Base-by-base conservation (phyloP, 2,797 vertebrate genomes). In the Acanthurus tractus region DNA sequence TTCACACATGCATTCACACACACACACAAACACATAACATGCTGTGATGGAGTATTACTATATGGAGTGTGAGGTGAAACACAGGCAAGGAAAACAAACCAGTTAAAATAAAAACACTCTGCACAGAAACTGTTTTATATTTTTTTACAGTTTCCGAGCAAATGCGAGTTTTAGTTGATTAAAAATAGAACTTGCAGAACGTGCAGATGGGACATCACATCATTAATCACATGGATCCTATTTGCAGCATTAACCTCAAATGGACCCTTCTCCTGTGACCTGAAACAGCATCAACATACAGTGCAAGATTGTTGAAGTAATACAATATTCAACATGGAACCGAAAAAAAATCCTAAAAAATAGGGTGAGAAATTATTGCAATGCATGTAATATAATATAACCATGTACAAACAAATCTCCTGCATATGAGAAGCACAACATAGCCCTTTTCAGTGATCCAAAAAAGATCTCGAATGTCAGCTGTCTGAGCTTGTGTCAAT, bases 401-500 rank as follows among this genome's bases (percentile, higher is more conserved):
- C n/a, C 25, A 29, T 17, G 11, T 69, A 14, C 11, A 70, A 53
- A 61, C 45, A 76, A 84, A 70, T 42, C 10, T 25, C 7, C 25
- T 3, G 46, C 20, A 63, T 23, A 25, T 42, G 66, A 86, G 69
- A 59, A 44, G 63, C 58, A 72, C 76, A 62, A 55, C 63, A 58
- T 2, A 50, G 22, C 20, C 63, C 40, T 79, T 52, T 77, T 70
- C 58, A 70, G 72, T 57, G 67, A 68, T 50, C 22, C 23, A 1
- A 83, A 78, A 79, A 82, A 86, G 58, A 80, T 82, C 70, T 88
- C 79, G 77, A 69, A 87, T 86, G 80, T 77, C 74, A 79, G 76
- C 83, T 84, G 86, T 92, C 88, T 85, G 85, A 70, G 78, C 71
- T 72, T 68, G 84, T 86, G 88, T 89, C 86, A 88, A 75, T 78